Evolutionary conservation across 2,797 vertebrate species (phyloP), one percentile per base, ranked within the genome.

Genomic region (Enteromius paludinosus): DNA sequence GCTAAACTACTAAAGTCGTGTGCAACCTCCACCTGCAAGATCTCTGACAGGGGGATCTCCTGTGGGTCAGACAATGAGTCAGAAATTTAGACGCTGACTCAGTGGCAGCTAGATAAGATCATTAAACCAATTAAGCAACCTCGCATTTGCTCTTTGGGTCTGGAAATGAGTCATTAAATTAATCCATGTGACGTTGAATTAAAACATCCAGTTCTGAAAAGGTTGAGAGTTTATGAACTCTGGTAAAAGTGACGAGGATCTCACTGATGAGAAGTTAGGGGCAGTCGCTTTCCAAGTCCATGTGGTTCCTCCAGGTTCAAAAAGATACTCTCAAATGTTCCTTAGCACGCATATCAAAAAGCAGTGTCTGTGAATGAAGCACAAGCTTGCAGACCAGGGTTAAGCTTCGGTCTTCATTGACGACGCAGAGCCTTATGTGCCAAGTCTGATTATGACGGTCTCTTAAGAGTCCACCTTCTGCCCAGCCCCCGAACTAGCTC

Each of bases 1-100:
- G 96, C 94, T 91, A 97, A 91, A 56, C 94, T 95, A 84, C 93
- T 94, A 91, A 96, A 95, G 93, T 98, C 96, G 91, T 92, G 94
- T 83, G 95, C 96, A 35, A 91, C 94, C 87, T 96, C 96, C 86
- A 99, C 94, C 92, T 98, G 97, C 45, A 99, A 96, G 93, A 99
- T 98, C 96, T 99, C 97, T 62, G 97, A 99, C 89, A 99, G 95
- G 78, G 98, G 98, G 90, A 99, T 98, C 94, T 99, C 97, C 98
- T 99, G 91, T 86, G 89, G 88, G 77, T 75, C 38, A 81, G 61
- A 83, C 14, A 79, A 61, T 74, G 23, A 65, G 69, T 23, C 80
- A 83, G 33, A 74, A 64, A 79, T 41, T 71, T 52, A 78, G 18
- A 79, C 28, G 0, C 28, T 83, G 65, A 78, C 61, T 77, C 54